Base-by-base conservation (phyloP, 2,888 invertebrate species). In the Meiosimyza platycephala region DNA sequence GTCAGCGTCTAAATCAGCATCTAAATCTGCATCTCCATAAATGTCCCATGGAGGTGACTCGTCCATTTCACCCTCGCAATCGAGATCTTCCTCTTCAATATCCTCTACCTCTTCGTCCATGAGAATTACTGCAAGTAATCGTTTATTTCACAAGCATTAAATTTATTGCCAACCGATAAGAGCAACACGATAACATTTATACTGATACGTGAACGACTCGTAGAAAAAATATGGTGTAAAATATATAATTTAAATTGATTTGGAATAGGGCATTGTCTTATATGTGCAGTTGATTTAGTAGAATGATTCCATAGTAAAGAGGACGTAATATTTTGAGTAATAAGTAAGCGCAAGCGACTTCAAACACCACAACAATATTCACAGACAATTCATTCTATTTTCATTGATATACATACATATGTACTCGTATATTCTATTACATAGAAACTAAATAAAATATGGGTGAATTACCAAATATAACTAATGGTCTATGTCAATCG, bases 21-120 rank as follows among this genome's bases (percentile, higher is more conserved):
- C 88, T 57, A 81, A 84, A 73, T 87, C 87, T 76, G 84, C 85
- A 74, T 87, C 88, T 76, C 86, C 87, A 78, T 88, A 87, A 75
- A 86, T 85, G 80, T 88, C 88, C 88, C 88, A 88, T 59, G 88
- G 85, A 52, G 88, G 87, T 54, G 86, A 87, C 78, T 87, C 87
- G 47, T 86, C 86, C 81, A 87, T 85, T 81, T 88, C 87, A 67
- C 86, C 87, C 78, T 87, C 88, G 76, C 87, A 87, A 79, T 87
- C 86, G 52, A 87, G 84, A 80, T 88, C 87, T 79, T 88, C 87
- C 76, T 88, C 87, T 80, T 88, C 87, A 71, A 87, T 83, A 79
- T 88, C 87, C 78, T 88, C 88, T 78, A 86, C 82, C 74, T 81
- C 84, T 80, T 88, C 88, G 81, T 87, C 87, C 80, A 88, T 87